These are phyloP conservation scores for Rhizoglyphus robini DNA, from an alignment of 1,140 invertebrate species.

Conservation along the genomic window DNA sequence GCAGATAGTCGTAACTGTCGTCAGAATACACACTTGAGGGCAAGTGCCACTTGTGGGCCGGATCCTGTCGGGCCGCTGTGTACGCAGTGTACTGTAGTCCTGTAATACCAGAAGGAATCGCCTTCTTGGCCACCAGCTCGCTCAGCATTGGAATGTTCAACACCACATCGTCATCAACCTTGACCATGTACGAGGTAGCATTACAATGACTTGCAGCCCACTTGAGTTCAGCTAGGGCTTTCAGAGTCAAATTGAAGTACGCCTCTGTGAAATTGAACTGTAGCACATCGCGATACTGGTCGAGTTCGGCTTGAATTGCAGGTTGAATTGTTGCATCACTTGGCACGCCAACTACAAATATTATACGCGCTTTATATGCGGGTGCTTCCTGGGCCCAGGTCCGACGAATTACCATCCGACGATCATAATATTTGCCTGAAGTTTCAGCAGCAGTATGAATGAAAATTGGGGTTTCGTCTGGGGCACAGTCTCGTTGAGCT, in stretches of 20 bases:
- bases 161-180: conserved; percentile 71
- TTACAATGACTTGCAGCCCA: conserved; percentile 48
- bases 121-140: conserved; percentile 15
- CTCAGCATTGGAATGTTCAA: conserved; percentile 45
- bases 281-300: conserved; percentile 25
- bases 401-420: neutral
- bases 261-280: conserved; percentile 30
- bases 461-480: neutral
- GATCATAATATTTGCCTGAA: conserved; percentile 1
- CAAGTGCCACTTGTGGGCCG: conserved; percentile 64
- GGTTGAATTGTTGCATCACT: conserved; percentile 12
- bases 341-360: conserved; percentile 24
- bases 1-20: neutral
- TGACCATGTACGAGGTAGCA: conserved; percentile 52
- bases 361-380: neutral
- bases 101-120: conserved; percentile 42
- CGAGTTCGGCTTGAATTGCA: conserved; percentile 23
- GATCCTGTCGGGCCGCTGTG: conserved; percentile 68
- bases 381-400: neutral
- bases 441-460: neutral
- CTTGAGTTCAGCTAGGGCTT: conserved; percentile 31
- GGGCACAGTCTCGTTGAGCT: neutral
- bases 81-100: conserved; percentile 61
- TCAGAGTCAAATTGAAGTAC: conserved; percentile 32
- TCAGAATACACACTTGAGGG: conserved; percentile 49